Percentiles rank a stretch among this genome's conserved stretches.
Evolutionary conservation across 2,888 invertebrate species (phyloP).

Genomic region (Agonum fuliginosum): DNA sequence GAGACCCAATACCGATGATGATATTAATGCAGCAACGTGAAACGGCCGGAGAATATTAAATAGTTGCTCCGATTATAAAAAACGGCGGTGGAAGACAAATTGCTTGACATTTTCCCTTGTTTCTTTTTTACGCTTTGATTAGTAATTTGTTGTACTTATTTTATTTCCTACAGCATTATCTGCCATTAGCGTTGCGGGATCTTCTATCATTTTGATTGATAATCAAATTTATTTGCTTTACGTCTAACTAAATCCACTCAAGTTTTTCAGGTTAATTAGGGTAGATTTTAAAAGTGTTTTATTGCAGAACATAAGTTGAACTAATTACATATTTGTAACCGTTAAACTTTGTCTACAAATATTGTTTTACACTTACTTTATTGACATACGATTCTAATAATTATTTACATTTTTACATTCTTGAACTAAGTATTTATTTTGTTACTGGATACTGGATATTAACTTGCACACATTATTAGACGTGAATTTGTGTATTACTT

Average conservation of each 20-base stretch:
- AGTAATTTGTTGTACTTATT: constrained; percentile 33
- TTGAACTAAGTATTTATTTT: too few relatives aligned
- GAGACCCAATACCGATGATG: constrained; percentile 33
- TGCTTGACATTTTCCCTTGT: constrained; percentile 68
- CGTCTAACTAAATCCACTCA: background rate
- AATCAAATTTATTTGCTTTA: background rate
- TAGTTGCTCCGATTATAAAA: background rate
- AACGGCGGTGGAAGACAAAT: constrained; percentile 61
- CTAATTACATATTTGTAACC: too few relatives aligned
- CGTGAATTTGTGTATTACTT: too few relatives aligned
- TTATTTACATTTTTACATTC: too few relatives aligned
- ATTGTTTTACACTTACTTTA: too few relatives aligned
- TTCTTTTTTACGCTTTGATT: constrained; percentile 67
- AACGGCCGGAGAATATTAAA: constrained; percentile 14
- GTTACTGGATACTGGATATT: too few relatives aligned
- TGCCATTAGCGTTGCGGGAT: constrained; percentile 3
- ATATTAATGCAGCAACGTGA: constrained; percentile 33
- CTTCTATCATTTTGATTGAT: constrained; percentile 4
- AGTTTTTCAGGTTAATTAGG: background rate
- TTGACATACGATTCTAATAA: too few relatives aligned
- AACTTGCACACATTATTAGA: too few relatives aligned
- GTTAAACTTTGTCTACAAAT: too few relatives aligned
- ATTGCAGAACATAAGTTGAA: too few relatives aligned
- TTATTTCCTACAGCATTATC: constrained; percentile 15
- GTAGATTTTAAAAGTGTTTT: too few relatives aligned